Evolutionary conservation across 2,113 vertebrate genomes (phyloP), one percentile per base, ranked within the genome.

Genomic region (Rhipidura dahli): DNA sequence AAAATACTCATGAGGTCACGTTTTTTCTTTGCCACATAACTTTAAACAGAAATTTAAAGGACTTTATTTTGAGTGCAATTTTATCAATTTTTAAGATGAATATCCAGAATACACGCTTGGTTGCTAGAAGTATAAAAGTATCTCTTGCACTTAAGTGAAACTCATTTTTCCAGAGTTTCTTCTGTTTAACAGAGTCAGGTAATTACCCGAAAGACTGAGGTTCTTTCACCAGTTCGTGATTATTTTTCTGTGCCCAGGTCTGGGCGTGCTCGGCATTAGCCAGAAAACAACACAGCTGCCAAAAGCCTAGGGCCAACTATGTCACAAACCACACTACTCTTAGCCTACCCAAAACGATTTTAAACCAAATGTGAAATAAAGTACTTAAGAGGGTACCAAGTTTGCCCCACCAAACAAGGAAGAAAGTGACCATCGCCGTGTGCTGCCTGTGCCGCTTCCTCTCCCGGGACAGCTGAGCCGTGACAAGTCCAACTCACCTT

Each of bases 1-100:
- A 59, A 65, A 82, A 31, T 47, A 86, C 3, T 15, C 44, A 27
- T 0, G 1, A 26, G 1, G 8, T 31, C 21, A 28, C 2, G 0
- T 33, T 85, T 83, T 90, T 47, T 45, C 7, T 42, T 66, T 84
- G 22, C 20, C 47, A 39, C 15, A 3, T 10, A 84, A 37, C 66
- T 66, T 77, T 33, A 60, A 65, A 53, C 12, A 70, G 5, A 70
- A 87, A 12, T 49, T 50, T 33, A 30, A 47, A 17, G 40, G 15
- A 27, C 21, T 79, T 44, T 27, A 30, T 13, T 78, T 44, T 24
- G 26, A 61, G 6, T 56, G 56, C 12, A 64, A 23, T 6, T 27
- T 6, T 11, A 42, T 13, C 7, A 61, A 21, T 16, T 28, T 28
- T 53, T 15, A 77, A 26, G 18, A 51, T 23, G 1, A 71, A 6